Evolutionary conservation across 2,888 invertebrate genomes (phyloP), one percentile per base, ranked within the genome.

Genomic region (Synergus gifuensis): DNA sequence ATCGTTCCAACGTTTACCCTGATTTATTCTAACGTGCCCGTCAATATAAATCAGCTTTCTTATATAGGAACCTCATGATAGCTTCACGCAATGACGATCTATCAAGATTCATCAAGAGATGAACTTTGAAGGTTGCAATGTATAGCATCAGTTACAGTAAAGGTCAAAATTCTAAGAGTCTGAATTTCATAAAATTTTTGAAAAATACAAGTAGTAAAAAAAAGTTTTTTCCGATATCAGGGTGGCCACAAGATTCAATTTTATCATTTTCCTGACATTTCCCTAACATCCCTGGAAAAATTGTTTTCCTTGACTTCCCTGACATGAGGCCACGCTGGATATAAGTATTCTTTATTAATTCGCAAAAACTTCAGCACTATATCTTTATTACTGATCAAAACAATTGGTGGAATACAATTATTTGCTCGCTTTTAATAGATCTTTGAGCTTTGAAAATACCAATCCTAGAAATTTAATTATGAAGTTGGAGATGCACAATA

Each of bases 11-110:
- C 82, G 81, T 84, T 85, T 80, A 84, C 82, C 77, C 83, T 86
- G 87, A 87, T 87, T 86, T 86, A 88, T 87, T 82, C 81, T 80
- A 77, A 79, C 73, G 81, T 78, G 82, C 82, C 84, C 81, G 82
- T 82, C 84, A 81, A 84, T 85, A 83, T 83, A 73, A 73, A 73
- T 73, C 73, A 54, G n/a, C 83, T 86, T 82, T 83, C 85, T 86
- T 83, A 54, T 76, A 80, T 76, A 80, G 80, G 78, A 69, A 67
- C 78, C 79, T 82, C 80, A 77, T 81, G 81, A 80, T 79, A 79
- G 81, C 66, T 79, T 78, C 81, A 81, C 83, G 83, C 77, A 81
- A 82, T 76, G 76, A 60, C 81, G 80, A 85, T 85, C 83, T 84
- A 85, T 87, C 84, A 83, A 76, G 82, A 85, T 86, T 83, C 83